phyloP scores from a whole-genome alignment of 1,140 invertebrate genomes.

The Cyclargus thomasi region DNA sequence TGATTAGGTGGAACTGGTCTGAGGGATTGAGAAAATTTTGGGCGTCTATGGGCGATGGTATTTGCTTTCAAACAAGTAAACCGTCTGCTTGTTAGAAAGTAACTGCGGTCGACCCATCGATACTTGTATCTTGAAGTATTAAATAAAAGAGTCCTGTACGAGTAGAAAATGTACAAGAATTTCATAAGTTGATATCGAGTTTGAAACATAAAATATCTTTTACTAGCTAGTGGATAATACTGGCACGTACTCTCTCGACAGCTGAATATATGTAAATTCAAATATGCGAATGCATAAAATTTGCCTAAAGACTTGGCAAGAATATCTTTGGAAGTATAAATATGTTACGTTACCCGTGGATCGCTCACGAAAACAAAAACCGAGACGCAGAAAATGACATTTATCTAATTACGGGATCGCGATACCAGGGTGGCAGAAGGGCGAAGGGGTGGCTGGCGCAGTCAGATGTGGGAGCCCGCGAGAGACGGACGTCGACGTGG shows the following conservation, averaged over 20 bases:
- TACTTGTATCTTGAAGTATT: too few relatives aligned
- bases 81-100: too few relatives aligned
- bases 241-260: neutral
- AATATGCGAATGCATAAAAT: constrained; percentile 17
- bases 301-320: constrained; percentile 18
- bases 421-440: constrained; percentile 50
- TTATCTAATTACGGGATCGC: constrained; percentile 70
- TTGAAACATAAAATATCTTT: constrained; percentile 6
- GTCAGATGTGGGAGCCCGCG: constrained; percentile 34
- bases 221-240: neutral
- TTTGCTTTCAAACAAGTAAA: too few relatives aligned
- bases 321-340: neutral
- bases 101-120: too few relatives aligned
- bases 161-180: neutral
- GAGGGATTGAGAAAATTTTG: too few relatives aligned
- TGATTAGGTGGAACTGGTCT: too few relatives aligned
- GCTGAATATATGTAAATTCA: constrained; percentile 17
- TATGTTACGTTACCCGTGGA: neutral
- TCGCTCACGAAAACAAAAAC: constrained; percentile 35
- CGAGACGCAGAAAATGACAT: constrained; percentile 65
- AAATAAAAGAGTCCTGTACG: neutral
- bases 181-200: neutral
- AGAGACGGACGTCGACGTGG: constrained; percentile 23
- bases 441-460: constrained; percentile 40
- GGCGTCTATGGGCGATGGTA: too few relatives aligned